These are phyloP conservation scores for Venturia canescens DNA, from an alignment of 1,140 invertebrate species.

Conservation along the genomic window DNA sequence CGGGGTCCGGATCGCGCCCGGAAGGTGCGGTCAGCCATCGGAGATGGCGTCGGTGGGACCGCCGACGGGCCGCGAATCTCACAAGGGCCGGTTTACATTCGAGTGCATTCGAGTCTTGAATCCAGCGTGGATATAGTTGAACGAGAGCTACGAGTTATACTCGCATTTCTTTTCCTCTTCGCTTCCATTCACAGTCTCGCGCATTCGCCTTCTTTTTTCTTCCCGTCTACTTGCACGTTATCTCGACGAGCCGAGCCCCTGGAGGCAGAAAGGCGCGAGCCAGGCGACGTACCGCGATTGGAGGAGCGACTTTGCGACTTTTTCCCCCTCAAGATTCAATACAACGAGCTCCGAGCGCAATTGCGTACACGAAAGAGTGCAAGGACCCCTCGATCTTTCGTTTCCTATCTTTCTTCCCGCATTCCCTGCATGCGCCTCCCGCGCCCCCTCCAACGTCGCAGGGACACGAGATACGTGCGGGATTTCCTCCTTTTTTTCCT, in stretches of 20 bases:
- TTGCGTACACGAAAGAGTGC: conserved; percentile 36
- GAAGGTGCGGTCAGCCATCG: conserved; percentile 75
- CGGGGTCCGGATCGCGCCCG: conserved; percentile 63
- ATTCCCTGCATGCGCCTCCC: not conserved
- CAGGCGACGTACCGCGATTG: not conserved
- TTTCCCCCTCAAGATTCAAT: not conserved
- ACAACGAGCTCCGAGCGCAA: not conserved
- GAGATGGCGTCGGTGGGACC: conserved; percentile 72
- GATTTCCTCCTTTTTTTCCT: conserved; percentile 29
- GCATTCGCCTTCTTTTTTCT: conserved; percentile 21
- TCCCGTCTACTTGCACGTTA: conserved; percentile 15
- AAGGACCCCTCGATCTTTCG: conserved; percentile 27
- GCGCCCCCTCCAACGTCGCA: not conserved
- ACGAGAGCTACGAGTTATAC: conserved; percentile 55
- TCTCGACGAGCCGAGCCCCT: not conserved
- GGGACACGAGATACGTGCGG: conserved; percentile 59
- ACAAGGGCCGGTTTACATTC: conserved; percentile 77
- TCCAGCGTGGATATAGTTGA: not conserved
- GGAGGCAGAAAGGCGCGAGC: not conserved
- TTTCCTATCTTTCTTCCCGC: not conserved
- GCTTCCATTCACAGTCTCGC: conserved; percentile 36
- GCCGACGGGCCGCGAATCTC: conserved; percentile 72
- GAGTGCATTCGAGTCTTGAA: conserved; percentile 61
- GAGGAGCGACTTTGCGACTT: not conserved
- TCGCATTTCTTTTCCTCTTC: conserved; percentile 64